A percentile compares a stretch with the other conserved stretches of the same genome.
Evolutionary conservation across 2,113 vertebrate genomes (phyloP).

Genomic region (Condylura cristata): DNA sequence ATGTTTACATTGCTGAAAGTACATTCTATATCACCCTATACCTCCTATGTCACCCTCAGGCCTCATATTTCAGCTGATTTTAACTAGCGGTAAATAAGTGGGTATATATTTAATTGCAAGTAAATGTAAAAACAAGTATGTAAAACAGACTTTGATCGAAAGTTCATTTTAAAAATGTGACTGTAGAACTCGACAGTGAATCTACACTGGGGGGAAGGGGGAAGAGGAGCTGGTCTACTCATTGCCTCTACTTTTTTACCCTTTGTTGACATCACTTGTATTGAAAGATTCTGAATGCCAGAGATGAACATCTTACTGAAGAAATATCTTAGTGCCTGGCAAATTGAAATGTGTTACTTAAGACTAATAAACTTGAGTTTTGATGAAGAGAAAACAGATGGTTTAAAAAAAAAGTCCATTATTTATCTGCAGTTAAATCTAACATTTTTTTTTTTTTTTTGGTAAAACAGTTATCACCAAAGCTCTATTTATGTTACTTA

Average conservation of each 20-base stretch:
- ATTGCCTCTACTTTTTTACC: conserved; percentile 15
- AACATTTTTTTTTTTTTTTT: conserved; percentile 24
- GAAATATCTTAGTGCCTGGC: background rate
- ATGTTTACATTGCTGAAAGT: conserved; percentile 11
- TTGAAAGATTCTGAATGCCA: conserved; percentile 51
- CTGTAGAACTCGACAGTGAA: background rate
- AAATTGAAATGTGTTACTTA: conserved; percentile 50
- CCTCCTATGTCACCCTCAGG: background rate
- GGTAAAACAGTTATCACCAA: conserved; percentile 34
- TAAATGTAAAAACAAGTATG: conserved; percentile 21
- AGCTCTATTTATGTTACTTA: conserved; percentile 35
- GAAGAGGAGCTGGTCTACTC: background rate
- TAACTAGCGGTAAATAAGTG: conserved; percentile 45
- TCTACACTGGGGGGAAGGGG: background rate
- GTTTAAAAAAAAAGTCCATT: conserved; percentile 26
- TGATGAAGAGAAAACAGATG: conserved; percentile 49
- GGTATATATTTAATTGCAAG: conserved; percentile 32
- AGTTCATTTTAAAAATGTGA: conserved; percentile 42
- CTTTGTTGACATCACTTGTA: conserved; percentile 31
- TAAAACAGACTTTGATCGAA: conserved; percentile 33
- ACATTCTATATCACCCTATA: background rate
- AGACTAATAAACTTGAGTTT: conserved; percentile 37
- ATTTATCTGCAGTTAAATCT: conserved; percentile 33
- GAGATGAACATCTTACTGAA: conserved; percentile 44
- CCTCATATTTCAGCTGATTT: conserved; percentile 21